These are phyloP conservation scores for Microcebus lehilahytsara DNA, from an alignment of 2,113 vertebrate genomes.

Conservation along the genomic window DNA sequence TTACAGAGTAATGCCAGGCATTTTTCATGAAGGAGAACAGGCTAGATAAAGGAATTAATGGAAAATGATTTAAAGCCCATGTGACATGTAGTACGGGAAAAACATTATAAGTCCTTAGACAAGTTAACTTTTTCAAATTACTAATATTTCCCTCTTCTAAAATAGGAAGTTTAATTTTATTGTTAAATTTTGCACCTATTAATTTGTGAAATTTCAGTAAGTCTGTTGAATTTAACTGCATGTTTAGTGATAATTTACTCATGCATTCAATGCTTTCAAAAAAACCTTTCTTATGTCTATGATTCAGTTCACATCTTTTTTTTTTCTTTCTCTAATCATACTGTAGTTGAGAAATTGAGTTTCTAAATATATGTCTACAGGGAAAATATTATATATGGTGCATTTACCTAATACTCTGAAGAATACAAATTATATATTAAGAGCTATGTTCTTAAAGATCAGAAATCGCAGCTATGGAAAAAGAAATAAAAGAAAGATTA, in stretches of 20 bases:
- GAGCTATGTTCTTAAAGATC: background rate
- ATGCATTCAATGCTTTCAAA: background rate
- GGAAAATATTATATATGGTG: background rate
- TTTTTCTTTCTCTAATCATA: background rate
- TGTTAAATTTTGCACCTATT: background rate
- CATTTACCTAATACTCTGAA: background rate
- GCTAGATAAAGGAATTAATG: slow-evolving; percentile 19
- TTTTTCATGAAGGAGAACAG: slow-evolving; percentile 14
- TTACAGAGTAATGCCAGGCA: background rate
- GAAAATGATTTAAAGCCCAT: background rate
- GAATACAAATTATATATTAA: background rate
- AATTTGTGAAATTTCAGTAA: background rate
- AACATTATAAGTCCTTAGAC: background rate
- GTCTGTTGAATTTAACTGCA: background rate
- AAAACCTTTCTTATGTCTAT: background rate
- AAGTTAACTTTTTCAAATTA: slow-evolving; percentile 19
- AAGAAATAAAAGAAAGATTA: background rate
- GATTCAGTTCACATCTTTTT: background rate
- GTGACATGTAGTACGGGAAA: background rate
- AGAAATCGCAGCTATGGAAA: background rate
- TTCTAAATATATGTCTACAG: background rate
- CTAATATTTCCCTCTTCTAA: background rate
- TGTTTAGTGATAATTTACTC: background rate
- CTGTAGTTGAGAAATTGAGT: background rate
- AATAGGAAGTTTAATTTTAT: background rate